phyloP scores from a whole-genome alignment of 2,888 invertebrate species.

The Thymelicus sylvestris region DNA sequence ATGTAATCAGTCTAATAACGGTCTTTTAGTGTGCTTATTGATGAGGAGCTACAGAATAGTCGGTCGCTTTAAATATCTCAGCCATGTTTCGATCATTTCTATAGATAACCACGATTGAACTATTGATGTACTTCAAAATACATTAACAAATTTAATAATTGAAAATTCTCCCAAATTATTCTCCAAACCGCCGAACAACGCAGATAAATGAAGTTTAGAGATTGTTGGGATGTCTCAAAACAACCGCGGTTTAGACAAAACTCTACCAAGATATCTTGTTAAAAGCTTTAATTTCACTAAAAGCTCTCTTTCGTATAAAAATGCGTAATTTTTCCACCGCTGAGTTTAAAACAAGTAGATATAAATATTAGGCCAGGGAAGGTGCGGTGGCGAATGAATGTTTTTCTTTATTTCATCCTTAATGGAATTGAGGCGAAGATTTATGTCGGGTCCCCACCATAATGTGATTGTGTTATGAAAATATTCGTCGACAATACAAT shows the following conservation, averaged over 20 bases:
- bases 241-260: conserved; percentile 30
- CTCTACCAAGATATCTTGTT: conserved; percentile 24
- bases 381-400: conserved; percentile 11
- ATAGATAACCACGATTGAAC: neutral
- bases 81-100: too few species aligned
- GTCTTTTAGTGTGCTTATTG: too few species aligned
- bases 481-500: neutral
- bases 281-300: conserved; percentile 36
- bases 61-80: too few species aligned
- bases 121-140: conserved; percentile 3
- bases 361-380: conserved; percentile 22
- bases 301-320: conserved; percentile 26
- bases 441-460: neutral
- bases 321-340: conserved; percentile 28
- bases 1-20: too few species aligned
- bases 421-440: conserved; percentile 19
- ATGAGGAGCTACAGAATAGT: too few species aligned
- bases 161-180: conserved; percentile 19
- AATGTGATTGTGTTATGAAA: conserved; percentile 7
- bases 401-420: conserved; percentile 6
- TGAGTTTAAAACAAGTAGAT: conserved; percentile 24
- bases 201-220: conserved; percentile 3
- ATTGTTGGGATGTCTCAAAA: conserved; percentile 6
- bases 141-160: conserved; percentile 21
- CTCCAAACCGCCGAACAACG: conserved; percentile 17